Evolutionary conservation across 2,888 invertebrate species (phyloP), one percentile per base, ranked within the genome.

Genomic region (Odontothrips loti): DNA sequence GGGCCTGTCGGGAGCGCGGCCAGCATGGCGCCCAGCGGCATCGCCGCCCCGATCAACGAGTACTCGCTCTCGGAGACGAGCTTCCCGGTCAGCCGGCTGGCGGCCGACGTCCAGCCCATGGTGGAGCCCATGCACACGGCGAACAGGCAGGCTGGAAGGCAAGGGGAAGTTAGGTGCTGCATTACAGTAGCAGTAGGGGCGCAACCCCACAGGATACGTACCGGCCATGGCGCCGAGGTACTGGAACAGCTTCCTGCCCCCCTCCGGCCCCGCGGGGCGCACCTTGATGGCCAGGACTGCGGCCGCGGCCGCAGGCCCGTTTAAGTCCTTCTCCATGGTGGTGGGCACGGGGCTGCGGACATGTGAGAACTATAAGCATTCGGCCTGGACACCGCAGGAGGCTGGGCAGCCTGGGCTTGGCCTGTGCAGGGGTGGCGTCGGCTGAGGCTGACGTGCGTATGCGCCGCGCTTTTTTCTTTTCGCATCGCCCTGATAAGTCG

Each of bases 151-250:
- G 68, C 68, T 75, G 68, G 23, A 75, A 23, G n/a, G 15, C 3
- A 6, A 43, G 34, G 34, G 34, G 34, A 43, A 6, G 34, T 43
- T 2, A 43, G 34, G 34, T 6, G 34, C 34, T 6, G 34, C 34
- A 43, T n/a, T n/a, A n/a, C n/a, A n/a, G n/a, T n/a, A n/a, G n/a
- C n/a, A n/a, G n/a, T n/a, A n/a, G n/a, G n/a, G n/a, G n/a, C n/a
- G n/a, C n/a, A n/a, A n/a, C n/a, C n/a, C n/a, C n/a, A n/a, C n/a
- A n/a, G n/a, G n/a, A n/a, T 11, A 75, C 47, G 85, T 85, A 91
- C 91, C 90, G 84, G 92, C 88, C 80, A 92, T 84, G 12, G 91
- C 91, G 20, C 92, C 92, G 34, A 91, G 87, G 84, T 92, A 92
- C 85, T 92, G 92, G 0, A 91, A 91, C 47, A 91, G 85, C 84